A percentile compares a stretch with the other conserved stretches of the same genome.
Conservation (phyloP, 2,888 invertebrate species). For the Atrina japonica region DNA sequence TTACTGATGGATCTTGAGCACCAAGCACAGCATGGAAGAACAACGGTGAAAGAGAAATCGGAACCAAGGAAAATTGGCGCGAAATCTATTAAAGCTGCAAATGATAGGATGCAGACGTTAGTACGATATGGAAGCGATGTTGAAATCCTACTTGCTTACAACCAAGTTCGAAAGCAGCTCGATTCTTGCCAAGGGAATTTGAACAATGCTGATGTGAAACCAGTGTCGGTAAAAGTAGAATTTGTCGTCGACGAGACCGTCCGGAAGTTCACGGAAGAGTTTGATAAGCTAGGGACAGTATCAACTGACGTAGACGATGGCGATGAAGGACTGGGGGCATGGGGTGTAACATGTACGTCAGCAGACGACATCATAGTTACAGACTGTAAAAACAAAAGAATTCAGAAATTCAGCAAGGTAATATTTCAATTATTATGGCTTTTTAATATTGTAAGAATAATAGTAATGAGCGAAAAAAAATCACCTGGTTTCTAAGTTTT, state of each 20-base stretch:
- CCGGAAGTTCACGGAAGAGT: slow-evolving; percentile 57
- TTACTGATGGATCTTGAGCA: slow-evolving; percentile 58
- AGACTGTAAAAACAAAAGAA: slow-evolving; percentile 68
- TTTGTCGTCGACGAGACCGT: slow-evolving; percentile 57
- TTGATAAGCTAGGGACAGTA: slow-evolving; percentile 52
- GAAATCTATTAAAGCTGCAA: slow-evolving; percentile 60
- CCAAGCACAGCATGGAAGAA: slow-evolving; percentile 48
- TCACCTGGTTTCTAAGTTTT: too few relatives aligned
- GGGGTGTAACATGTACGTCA: slow-evolving; percentile 71
- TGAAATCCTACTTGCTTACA: slow-evolving; percentile 64
- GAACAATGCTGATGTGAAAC: slow-evolving; percentile 52
- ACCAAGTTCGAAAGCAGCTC: slow-evolving; percentile 56
- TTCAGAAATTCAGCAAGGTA: slow-evolving; percentile 71
- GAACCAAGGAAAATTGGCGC: slow-evolving; percentile 57
- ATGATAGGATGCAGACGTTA: slow-evolving; percentile 63
- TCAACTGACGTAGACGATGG: slow-evolving; percentile 60
- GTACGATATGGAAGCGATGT: slow-evolving; percentile 70
- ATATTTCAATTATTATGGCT: too few relatives aligned
- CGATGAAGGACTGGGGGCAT: slow-evolving; percentile 62
- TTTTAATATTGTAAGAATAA: too few relatives aligned
- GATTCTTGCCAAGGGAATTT: slow-evolving; percentile 53
- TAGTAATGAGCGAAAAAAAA: too few relatives aligned
- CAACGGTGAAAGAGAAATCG: slow-evolving; percentile 46
- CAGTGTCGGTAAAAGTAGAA: slow-evolving; percentile 52
- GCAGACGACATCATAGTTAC: slow-evolving; percentile 72